Evolutionary conservation across 2,113 vertebrate genomes (phyloP).

Genomic region (Cheilinus undulatus): DNA sequence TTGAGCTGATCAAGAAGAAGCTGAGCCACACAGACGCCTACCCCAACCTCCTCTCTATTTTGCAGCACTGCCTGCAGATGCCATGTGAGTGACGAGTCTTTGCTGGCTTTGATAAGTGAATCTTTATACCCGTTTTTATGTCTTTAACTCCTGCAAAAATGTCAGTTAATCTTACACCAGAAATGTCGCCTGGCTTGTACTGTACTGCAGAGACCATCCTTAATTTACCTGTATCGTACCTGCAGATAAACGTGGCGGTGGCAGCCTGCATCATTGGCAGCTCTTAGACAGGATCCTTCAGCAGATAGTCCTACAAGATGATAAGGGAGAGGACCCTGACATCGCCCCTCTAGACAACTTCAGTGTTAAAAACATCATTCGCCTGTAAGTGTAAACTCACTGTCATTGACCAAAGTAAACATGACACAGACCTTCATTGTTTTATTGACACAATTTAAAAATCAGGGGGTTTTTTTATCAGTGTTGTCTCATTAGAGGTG

Average conservation of each 20-base stretch:
- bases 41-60: slow-evolving; percentile 94
- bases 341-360: slow-evolving; percentile 94
- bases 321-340: slow-evolving; percentile 94
- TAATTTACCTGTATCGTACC: no score
- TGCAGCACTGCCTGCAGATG: slow-evolving; percentile 97
- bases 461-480: no score
- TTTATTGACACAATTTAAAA: no score
- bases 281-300: slow-evolving; percentile 96
- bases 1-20: slow-evolving; percentile 95
- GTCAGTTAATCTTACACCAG: no score
- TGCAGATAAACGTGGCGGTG: slow-evolving; percentile 91
- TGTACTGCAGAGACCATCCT: no score
- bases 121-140: background rate
- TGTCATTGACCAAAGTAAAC: background rate
- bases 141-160: background rate
- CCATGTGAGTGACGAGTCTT: slow-evolving; percentile 87
- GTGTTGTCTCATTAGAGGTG: no score
- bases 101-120: background rate
- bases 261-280: slow-evolving; percentile 94
- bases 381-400: slow-evolving; percentile 88
- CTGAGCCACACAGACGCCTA: slow-evolving; percentile 95
- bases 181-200: no score
- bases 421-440: background rate
- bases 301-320: slow-evolving; percentile 96
- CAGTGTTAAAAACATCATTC: slow-evolving; percentile 96